Evolutionary conservation across 2,113 vertebrate genomes (phyloP), one percentile per base, ranked within the genome.

Genomic region (Spea multiplicata): DNA sequence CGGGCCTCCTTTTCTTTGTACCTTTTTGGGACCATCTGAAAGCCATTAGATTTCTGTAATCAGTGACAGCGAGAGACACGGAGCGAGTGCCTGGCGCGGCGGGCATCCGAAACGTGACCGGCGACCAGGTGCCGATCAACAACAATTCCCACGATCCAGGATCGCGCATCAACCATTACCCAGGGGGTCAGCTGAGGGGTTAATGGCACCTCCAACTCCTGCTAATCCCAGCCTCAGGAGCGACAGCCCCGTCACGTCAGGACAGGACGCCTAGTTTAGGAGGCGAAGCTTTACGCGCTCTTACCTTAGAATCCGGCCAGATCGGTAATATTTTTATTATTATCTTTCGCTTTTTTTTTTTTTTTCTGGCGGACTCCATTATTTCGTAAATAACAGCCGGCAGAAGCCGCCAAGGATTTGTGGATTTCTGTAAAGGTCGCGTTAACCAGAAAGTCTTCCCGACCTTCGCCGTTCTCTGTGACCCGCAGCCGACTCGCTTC

Each of bases 21-120:
- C 44, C 75, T 46, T 14, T 45, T 53, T 75, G 45, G 44, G 65
- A 81, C 44, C 30, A 59, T 50, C 0, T 4, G 83, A 83, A 81
- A 82, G 70, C 74, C 45, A 68, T 85, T 85, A 48, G 1, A 62
- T 59, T 71, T 4, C 64, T 47, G 10, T 50, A 59, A 47, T 50
- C 6, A 45, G 44, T 50, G 9, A 61, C 50, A 57, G 62, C 66
- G 1, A 68, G 66, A 59, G 10, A 30, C 30, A 4, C 55, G 4
- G n/a, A 44, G 61, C 16, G 46, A 14, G 72, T 46, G 17, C 4
- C 30, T 30, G 74, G 74, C 44, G 45, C 30, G 0, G 12, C 0
- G 47, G 12, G 44, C n/a, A 14, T 52, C 12, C 17, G 13, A 4
- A 16, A 47, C 4, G 44, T 45, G 65, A 5, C 44, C 6, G 17